Base-by-base conservation (phyloP, 2,888 invertebrate species). In the Empis livida region DNA sequence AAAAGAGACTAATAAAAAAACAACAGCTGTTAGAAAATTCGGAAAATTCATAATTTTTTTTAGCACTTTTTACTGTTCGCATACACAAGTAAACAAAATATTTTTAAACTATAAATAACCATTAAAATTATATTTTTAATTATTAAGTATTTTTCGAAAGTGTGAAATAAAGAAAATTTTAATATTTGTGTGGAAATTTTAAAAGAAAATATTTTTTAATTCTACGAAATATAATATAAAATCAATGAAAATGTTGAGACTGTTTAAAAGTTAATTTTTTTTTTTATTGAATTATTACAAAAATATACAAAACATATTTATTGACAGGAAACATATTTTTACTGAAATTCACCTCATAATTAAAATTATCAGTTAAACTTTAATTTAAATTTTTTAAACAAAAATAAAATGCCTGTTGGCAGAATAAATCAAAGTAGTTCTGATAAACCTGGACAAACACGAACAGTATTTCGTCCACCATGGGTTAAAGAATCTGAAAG, bases 401-500 rank as follows among this genome's bases (percentile, higher is more conserved):
- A 6, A 27, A 27, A 27, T 6, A 44, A 47, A 51, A 68, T 68
- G 68, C 67, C 68, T 47, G 64, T 67, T 49, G 65, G 64, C 49
- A 60, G 64, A 46, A 61, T 64, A 43, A 63, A 61, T 53, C 57
- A 58, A 53, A 45, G 49, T 44, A 57, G 47, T 37, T 47, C 51
- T n/a, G 52, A 61, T 31, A 57, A 55, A n/a, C 56, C 62, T 32
- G 57, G 56, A 47, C 55, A 56, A 32, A 56, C 60, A 45, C 73
- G 80, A 50, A 76, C 78, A 49, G 77, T 79, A 46, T 80, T 79
- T 63, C 72, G 81, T 48, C 80, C 82, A 41, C 81, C 82, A 48
- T 82, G 82, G 78, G 80, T 82, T 42, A 81, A 80, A 60, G 80
- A 77, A 51, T 74, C 74, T 14, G 71, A 72, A n/a, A 15, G n/a